Conservation (phyloP, 2,113 vertebrate genomes). For the Aldabrachelys gigantea region DNA sequence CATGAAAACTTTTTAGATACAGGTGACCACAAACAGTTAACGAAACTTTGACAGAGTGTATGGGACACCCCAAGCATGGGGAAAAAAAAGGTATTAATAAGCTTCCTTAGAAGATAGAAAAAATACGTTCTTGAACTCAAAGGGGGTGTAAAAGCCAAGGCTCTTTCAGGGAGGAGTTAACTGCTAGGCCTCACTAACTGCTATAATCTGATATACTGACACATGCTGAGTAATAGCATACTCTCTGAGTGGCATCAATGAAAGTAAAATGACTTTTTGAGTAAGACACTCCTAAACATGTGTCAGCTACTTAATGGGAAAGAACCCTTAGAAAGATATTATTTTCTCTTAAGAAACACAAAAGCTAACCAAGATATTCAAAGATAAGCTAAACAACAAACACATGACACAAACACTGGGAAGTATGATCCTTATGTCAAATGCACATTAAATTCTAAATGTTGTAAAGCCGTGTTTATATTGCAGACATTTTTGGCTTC, state of each 20-base stretch:
- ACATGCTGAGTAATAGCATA: not conserved
- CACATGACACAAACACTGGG: too few species aligned
- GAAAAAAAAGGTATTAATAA: not conserved
- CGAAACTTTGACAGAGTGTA: rapidly evolving
- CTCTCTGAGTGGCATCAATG: not conserved
- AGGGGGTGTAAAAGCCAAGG: not conserved
- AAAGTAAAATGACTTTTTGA: not conserved
- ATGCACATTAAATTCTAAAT: too few species aligned
- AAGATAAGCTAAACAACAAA: too few species aligned
- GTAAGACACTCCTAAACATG: not conserved
- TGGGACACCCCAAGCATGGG: not conserved
- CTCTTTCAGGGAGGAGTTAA: rapidly evolving
- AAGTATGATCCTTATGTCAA: too few species aligned
- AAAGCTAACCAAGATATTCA: too few species aligned
- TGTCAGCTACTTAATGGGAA: too few species aligned
- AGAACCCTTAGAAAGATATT: too few species aligned
- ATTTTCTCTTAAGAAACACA: too few species aligned
- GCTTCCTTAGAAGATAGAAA: not conserved
- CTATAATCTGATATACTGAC: not conserved
- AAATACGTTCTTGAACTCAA: not conserved
- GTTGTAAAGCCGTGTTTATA: too few species aligned
- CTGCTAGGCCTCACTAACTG: not conserved
- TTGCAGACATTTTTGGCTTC: too few species aligned
- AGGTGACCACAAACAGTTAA: not conserved
- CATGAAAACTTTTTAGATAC: not conserved